Evolutionary conservation across 2,113 vertebrate genomes (phyloP).

Genomic region (Siniperca knerii): DNA sequence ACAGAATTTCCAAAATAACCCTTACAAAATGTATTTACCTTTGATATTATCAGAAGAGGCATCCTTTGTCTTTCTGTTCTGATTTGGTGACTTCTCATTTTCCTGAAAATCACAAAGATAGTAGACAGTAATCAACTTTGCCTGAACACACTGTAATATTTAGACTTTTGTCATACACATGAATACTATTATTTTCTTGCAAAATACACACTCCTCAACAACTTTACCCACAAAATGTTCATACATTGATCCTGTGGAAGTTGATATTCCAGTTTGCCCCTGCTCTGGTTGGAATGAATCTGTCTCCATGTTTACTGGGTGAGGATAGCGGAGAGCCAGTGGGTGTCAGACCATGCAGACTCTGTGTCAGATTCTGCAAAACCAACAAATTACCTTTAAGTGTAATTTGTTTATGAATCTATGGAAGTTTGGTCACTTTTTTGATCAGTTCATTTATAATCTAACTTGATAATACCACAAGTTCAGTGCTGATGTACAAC

Average conservation of each 20-base stretch:
- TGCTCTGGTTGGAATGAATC: constrained; percentile 94
- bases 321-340: constrained; percentile 92
- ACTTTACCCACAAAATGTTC: background rate
- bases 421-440: background rate
- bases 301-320: constrained; percentile 93
- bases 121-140: background rate
- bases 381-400: background rate
- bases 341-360: constrained; percentile 87
- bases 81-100: constrained; percentile 94
- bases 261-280: constrained; percentile 96
- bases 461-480: background rate
- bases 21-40: constrained; percentile 81
- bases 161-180: background rate
- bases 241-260: constrained; percentile 92
- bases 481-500: background rate
- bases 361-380: constrained; percentile 80
- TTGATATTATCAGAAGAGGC: constrained; percentile 92
- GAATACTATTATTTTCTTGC: background rate
- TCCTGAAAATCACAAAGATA: constrained; percentile 81
- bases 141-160: background rate
- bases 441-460: background rate
- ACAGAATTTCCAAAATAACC: background rate
- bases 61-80: constrained; percentile 95
- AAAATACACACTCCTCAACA: constrained; percentile 71
- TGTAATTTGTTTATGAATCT: background rate